These are phyloP conservation scores for Tetragnatha versicolor DNA, from an alignment of 1,140 invertebrate species.

Conservation along the genomic window DNA sequence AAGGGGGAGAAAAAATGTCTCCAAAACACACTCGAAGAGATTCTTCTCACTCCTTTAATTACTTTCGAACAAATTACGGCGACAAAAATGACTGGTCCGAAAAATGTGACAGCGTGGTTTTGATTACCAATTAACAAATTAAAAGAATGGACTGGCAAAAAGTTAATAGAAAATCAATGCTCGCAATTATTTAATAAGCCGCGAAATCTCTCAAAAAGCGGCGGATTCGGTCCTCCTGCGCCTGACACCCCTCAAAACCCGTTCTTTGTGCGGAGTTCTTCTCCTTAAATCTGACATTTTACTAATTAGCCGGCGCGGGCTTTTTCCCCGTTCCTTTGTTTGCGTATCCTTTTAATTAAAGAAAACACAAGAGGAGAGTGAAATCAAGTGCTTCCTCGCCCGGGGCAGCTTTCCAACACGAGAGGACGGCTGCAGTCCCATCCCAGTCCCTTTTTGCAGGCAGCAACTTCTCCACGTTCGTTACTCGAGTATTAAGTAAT, in stretches of 20 bases:
- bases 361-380: slow-evolving; percentile 39
- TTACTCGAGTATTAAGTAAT: slow-evolving; percentile 38
- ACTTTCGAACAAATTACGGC: slow-evolving; percentile 54
- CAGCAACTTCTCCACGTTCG: slow-evolving; percentile 25
- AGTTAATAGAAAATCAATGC: slow-evolving; percentile 56
- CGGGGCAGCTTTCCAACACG: slow-evolving; percentile 24
- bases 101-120: slow-evolving; percentile 52
- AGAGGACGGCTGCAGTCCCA: neutral
- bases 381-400: slow-evolving; percentile 48
- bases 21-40: slow-evolving; percentile 38
- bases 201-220: slow-evolving; percentile 39
- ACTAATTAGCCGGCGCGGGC: slow-evolving; percentile 32
- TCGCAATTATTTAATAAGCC: slow-evolving; percentile 54
- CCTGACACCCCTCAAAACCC: slow-evolving; percentile 35
- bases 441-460: neutral
- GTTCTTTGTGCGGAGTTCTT: slow-evolving; percentile 38
- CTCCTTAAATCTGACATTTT: slow-evolving; percentile 55
- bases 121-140: slow-evolving; percentile 57
- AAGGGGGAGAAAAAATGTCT: too few species aligned
- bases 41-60: slow-evolving; percentile 42
- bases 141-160: slow-evolving; percentile 56
- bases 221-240: slow-evolving; percentile 11
- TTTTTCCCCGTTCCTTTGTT: slow-evolving; percentile 55
- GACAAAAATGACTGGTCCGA: slow-evolving; percentile 44
- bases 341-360: slow-evolving; percentile 54